Percentiles rank a stretch among this genome's conserved stretches.
Evolutionary conservation across 2,888 invertebrate genomes (phyloP).

Genomic region (Teleiodes luculella): DNA sequence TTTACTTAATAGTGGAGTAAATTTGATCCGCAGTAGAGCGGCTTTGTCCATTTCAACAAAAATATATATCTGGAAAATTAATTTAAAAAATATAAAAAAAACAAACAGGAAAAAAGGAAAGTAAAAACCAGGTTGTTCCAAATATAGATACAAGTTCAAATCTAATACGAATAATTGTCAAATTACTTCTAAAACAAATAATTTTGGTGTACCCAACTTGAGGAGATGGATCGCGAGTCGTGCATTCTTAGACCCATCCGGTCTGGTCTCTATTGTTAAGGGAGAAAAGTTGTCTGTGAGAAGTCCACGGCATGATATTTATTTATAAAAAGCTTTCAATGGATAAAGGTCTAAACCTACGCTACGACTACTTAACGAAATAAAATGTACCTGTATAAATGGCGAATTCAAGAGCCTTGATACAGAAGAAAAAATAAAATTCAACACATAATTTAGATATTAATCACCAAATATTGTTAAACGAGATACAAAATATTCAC

Average conservation of each 20-base stretch:
- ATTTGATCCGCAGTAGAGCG: constrained; percentile 53
- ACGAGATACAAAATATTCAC: constrained; percentile 13
- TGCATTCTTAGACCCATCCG: too few relatives aligned
- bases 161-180: too few relatives aligned
- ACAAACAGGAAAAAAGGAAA: background rate
- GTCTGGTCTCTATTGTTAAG: too few relatives aligned
- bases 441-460: constrained; percentile 19
- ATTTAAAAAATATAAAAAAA: background rate
- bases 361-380: too few relatives aligned
- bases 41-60: constrained; percentile 27
- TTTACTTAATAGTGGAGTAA: constrained; percentile 49
- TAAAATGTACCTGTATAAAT: background rate
- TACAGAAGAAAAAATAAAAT: constrained; percentile 5
- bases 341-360: too few relatives aligned
- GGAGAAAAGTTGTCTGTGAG: too few relatives aligned
- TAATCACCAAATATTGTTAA: constrained; percentile 23
- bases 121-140: background rate
- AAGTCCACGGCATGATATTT: too few relatives aligned
- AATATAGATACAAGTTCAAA: too few relatives aligned
- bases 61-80: constrained; percentile 21
- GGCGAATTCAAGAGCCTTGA: background rate
- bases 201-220: too few relatives aligned
- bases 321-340: too few relatives aligned
- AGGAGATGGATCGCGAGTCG: too few relatives aligned
- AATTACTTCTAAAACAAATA: too few relatives aligned